Percentiles rank a stretch among this genome's conserved stretches.
Evolutionary conservation across 2,797 vertebrate species (phyloP).

Genomic region (Micrastur ruficollis): DNA sequence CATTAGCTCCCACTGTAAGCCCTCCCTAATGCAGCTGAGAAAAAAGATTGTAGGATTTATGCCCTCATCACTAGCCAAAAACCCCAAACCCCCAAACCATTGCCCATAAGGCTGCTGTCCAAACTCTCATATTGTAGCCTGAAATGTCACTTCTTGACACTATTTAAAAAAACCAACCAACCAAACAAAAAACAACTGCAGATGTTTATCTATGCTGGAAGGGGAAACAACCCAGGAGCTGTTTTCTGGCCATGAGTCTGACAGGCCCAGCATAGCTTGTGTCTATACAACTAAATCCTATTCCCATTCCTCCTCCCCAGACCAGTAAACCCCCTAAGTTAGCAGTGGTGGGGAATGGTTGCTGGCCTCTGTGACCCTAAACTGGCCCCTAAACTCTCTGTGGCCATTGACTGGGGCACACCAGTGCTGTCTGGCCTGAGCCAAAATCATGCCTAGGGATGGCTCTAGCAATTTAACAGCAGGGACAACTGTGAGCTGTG

Average conservation of each 20-base stretch:
- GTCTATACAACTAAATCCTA: background rate
- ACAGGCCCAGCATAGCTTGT: background rate
- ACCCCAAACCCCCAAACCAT: background rate
- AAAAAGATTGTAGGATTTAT: background rate
- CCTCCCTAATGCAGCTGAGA: background rate
- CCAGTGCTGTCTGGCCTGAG: background rate
- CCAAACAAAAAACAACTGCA: no score
- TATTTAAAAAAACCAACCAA: background rate
- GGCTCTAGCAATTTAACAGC: background rate
- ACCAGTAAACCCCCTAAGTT: background rate
- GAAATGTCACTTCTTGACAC: background rate
- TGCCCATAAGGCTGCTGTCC: background rate
- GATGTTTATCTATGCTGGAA: background rate
- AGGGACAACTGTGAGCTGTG: background rate
- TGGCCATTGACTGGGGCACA: background rate
- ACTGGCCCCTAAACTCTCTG: background rate
- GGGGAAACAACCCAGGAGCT: background rate
- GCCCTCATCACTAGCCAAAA: background rate
- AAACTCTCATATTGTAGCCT: background rate
- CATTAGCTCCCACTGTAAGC: background rate
- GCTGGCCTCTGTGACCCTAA: background rate
- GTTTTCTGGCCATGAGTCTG: background rate
- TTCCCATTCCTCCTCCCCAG: background rate
- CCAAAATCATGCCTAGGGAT: background rate
- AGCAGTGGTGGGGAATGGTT: background rate